Evolutionary conservation across 2,113 vertebrate species (phyloP).

Genomic region (Hydrolagus affinis): DNA sequence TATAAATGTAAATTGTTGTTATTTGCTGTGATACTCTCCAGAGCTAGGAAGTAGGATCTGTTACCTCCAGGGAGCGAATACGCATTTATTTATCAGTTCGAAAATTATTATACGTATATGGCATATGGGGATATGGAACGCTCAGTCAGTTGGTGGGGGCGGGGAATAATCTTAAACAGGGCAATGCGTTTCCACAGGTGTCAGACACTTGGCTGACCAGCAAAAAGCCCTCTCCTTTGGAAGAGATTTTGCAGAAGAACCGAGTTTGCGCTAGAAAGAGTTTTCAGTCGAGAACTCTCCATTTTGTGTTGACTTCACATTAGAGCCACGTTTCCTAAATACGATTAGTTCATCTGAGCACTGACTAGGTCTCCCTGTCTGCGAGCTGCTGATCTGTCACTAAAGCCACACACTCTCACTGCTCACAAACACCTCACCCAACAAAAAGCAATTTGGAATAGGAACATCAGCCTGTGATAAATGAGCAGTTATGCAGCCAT

Average conservation of each 20-base stretch:
- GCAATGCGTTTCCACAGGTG: too few relatives aligned
- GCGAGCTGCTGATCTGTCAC: not conserved
- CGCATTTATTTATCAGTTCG: too few relatives aligned
- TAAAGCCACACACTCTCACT: not conserved
- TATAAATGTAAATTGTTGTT: too few relatives aligned
- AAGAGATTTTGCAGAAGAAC: not conserved
- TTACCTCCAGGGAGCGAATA: too few relatives aligned
- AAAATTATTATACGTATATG: too few relatives aligned
- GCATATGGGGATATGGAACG: too few relatives aligned
- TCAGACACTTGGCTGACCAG: too few relatives aligned
- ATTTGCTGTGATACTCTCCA: too few relatives aligned
- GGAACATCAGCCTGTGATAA: constrained; percentile 39
- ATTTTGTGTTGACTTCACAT: not conserved
- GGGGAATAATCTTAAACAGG: too few relatives aligned
- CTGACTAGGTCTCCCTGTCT: not conserved
- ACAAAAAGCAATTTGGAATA: constrained; percentile 34
- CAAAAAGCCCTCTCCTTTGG: too few relatives aligned
- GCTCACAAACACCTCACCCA: constrained; percentile 26
- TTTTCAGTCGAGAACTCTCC: not conserved
- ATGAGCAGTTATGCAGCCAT: constrained; percentile 46
- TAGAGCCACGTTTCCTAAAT: not conserved
- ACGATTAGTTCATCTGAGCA: not conserved
- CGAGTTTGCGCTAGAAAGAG: not conserved
- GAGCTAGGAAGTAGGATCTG: too few relatives aligned
- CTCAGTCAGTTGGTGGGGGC: too few relatives aligned